These are phyloP conservation scores for Gymnoscopelus microlampas DNA, from an alignment of 2,797 vertebrate genomes.

Conservation along the genomic window DNA sequence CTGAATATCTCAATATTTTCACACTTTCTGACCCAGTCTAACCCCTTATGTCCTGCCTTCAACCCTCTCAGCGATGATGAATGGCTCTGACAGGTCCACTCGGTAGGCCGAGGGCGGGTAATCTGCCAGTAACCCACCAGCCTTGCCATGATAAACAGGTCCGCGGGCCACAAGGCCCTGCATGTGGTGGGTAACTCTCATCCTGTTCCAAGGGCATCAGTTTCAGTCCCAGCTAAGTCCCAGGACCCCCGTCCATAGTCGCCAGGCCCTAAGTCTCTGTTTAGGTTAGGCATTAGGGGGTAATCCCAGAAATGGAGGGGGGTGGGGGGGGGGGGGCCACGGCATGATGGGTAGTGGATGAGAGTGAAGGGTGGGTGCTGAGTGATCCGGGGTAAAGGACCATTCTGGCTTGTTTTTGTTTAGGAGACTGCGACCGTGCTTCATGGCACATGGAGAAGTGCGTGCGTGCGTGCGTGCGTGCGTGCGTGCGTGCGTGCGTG, in stretches of 20 bases:
- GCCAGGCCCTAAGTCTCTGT: conserved; percentile 80
- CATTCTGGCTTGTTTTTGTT: conserved; percentile 38
- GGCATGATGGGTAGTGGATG: conserved; percentile 29
- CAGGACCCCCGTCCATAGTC: conserved; percentile 63
- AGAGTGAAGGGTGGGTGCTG: conserved; percentile 47
- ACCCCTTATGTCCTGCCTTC: neutral
- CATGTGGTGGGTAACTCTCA: conserved; percentile 56
- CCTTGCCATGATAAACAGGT: conserved; percentile 51
- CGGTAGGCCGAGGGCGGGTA: conserved; percentile 22
- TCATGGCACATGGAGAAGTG: too few relatives aligned
- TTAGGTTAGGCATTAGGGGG: conserved; percentile 80
- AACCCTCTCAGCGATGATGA: neutral
- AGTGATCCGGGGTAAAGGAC: conserved; percentile 53
- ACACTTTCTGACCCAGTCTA: neutral
- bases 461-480: too few relatives aligned
- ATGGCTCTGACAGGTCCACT: conserved; percentile 2
- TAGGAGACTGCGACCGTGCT: conserved; percentile 20
- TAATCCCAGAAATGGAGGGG: conserved; percentile 65
- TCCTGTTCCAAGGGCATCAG: conserved; percentile 71
- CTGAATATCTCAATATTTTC: neutral
- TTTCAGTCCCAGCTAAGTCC: conserved; percentile 70
- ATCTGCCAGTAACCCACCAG: conserved; percentile 39
- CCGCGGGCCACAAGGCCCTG: conserved; percentile 27
- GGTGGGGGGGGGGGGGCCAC: conserved; percentile 39
- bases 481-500: too few relatives aligned